Evolutionary conservation across 2,113 vertebrate genomes (phyloP).

Genomic region (Myrmecophaga tridactyla): DNA sequence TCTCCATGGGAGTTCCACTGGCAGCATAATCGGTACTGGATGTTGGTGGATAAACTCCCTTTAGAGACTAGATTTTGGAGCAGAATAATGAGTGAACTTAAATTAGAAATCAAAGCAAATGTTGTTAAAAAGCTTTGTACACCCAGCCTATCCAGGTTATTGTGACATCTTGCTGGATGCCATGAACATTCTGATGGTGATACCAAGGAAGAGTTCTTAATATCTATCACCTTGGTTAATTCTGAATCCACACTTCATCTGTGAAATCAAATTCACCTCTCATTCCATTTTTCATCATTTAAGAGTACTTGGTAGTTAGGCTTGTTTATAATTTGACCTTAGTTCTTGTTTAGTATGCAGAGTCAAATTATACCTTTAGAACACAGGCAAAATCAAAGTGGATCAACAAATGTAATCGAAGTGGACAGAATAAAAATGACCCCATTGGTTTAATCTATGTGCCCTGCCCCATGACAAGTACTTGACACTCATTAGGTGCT

Average conservation of each 20-base stretch:
- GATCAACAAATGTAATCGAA: not conserved
- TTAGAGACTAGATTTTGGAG: not conserved
- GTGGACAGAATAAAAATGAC: not conserved
- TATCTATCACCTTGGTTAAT: not conserved
- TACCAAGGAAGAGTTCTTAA: not conserved
- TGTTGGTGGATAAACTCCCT: not conserved
- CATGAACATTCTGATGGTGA: not conserved
- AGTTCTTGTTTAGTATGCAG: not conserved
- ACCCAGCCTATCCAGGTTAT: fast-evolving
- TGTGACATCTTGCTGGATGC: not conserved
- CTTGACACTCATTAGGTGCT: not conserved
- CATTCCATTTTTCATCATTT: not conserved
- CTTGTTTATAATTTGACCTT: not conserved
- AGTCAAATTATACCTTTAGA: not conserved
- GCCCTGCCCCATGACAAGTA: not conserved
- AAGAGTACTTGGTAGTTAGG: not conserved
- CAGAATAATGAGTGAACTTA: not conserved
- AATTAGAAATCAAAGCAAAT: not conserved
- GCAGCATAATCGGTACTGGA: not conserved
- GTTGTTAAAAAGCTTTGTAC: not conserved
- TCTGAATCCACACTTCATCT: not conserved
- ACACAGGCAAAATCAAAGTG: not conserved
- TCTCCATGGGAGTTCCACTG: not conserved
- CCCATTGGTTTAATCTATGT: not conserved
- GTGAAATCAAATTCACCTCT: not conserved